A percentile compares a stretch with the other conserved stretches of the same genome.
phyloP scores from a whole-genome alignment of 2,797 vertebrate species.

The Siniperca undulata region DNA sequence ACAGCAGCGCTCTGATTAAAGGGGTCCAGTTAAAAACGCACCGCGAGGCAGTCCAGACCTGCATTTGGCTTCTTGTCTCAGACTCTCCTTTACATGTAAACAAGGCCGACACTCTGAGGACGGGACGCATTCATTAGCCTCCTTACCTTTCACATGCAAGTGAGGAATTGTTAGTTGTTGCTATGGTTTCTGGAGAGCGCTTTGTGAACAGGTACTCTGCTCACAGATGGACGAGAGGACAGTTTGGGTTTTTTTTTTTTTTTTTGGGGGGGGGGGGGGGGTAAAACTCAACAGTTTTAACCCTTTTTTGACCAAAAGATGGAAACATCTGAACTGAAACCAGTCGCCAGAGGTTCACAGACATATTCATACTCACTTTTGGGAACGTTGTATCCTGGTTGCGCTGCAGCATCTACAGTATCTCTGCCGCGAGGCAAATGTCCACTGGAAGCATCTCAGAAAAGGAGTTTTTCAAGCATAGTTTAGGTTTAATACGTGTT shows the following conservation, averaged over 20 bases:
- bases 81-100: conserved; percentile 56
- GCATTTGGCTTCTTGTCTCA: conserved; percentile 20
- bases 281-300: background rate
- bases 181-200: conserved; percentile 61
- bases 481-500: no score
- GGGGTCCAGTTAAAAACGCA: conserved; percentile 13
- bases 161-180: conserved; percentile 69
- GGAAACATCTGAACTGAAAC: background rate
- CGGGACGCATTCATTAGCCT: conserved; percentile 58
- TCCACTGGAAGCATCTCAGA: no score
- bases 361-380: background rate
- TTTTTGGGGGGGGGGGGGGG: no score
- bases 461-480: no score
- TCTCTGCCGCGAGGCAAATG: no score
- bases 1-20: background rate
- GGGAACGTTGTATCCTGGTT: no score
- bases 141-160: conserved; percentile 73
- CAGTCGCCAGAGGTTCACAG: background rate
- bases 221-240: conserved; percentile 19
- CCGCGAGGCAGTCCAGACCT: conserved; percentile 14
- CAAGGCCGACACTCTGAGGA: conserved; percentile 25
- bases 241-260: background rate
- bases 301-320: background rate
- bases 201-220: conserved; percentile 45
- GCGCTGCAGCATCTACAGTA: no score